Percentiles rank a stretch among this genome's conserved stretches.
These are phyloP conservation scores for Acrocephalus scirpaceus DNA, from an alignment of 2,797 vertebrate genomes.

Conservation along the genomic window DNA sequence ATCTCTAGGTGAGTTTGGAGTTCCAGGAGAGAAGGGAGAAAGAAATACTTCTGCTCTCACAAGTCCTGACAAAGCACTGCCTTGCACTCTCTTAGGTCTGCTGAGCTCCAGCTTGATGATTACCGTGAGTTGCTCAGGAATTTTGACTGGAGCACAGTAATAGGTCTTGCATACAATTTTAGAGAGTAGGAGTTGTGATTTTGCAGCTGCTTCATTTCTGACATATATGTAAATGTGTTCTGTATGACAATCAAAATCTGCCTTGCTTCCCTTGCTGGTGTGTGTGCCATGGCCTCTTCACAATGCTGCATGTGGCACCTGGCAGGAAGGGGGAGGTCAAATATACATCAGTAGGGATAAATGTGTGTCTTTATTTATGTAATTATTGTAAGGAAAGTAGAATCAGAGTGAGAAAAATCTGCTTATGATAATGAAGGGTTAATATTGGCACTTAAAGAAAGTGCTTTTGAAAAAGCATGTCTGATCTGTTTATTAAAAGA, in stretches of 20 bases:
- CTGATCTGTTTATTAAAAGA: neutral
- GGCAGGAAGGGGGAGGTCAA: neutral
- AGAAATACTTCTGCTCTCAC: neutral
- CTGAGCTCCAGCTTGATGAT: neutral
- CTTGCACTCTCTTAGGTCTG: neutral
- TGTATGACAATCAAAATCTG: neutral
- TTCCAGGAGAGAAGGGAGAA: neutral
- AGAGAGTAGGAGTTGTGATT: slow-evolving; percentile 37
- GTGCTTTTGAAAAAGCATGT: neutral
- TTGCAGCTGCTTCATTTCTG: slow-evolving; percentile 6
- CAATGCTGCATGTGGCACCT: neutral
- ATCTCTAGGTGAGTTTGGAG: neutral
- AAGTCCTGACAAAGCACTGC: neutral
- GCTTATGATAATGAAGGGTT: neutral
- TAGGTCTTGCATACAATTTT: slow-evolving; percentile 1
- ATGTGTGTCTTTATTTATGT: neutral
- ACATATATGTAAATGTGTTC: slow-evolving; percentile 11
- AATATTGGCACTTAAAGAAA: neutral
- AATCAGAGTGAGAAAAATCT: neutral
- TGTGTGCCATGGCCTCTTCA: neutral
- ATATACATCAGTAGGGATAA: neutral
- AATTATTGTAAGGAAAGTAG: neutral
- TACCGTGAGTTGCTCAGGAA: neutral
- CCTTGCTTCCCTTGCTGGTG: neutral
- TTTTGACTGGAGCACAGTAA: slow-evolving; percentile 17